phyloP scores from a whole-genome alignment of 2,113 vertebrate genomes.

The Corapipo altera region DNA sequence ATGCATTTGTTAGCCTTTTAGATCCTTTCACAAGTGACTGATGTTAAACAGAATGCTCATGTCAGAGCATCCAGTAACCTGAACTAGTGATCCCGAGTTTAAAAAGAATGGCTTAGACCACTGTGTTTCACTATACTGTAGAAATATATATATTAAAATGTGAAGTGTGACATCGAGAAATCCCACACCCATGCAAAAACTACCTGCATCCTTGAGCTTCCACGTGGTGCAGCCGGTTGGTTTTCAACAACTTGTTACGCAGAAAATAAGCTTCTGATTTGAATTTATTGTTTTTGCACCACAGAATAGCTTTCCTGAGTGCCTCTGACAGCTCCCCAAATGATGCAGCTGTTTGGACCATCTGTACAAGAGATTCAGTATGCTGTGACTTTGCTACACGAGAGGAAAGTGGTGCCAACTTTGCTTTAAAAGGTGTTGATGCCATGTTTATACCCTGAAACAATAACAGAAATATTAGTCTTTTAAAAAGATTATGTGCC shows the following conservation, averaged over 20 bases:
- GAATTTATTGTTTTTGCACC: conserved; percentile 71
- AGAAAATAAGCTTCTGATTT: conserved; percentile 68
- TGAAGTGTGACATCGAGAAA: neutral
- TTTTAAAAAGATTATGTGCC: neutral
- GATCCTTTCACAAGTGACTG: neutral
- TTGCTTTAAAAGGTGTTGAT: neutral
- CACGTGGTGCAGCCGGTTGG: conserved; percentile 74
- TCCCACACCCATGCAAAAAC: neutral
- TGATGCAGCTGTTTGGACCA: conserved; percentile 40
- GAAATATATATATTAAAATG: neutral
- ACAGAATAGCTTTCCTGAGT: conserved; percentile 65
- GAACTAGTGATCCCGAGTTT: neutral
- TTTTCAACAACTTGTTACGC: conserved; percentile 75
- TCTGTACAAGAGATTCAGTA: conserved; percentile 44
- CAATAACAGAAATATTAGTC: neutral
- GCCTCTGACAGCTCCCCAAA: conserved; percentile 73
- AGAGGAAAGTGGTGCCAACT: neutral
- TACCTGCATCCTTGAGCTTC: conserved; percentile 78
- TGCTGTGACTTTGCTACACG: neutral
- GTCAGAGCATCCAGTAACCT: neutral
- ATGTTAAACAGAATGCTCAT: neutral
- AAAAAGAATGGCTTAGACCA: neutral
- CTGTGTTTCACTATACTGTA: neutral
- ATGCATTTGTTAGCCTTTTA: neutral
- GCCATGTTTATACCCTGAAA: conserved; percentile 52